Conservation (phyloP, 2,113 vertebrate species). For the Tringa solitaria region DNA sequence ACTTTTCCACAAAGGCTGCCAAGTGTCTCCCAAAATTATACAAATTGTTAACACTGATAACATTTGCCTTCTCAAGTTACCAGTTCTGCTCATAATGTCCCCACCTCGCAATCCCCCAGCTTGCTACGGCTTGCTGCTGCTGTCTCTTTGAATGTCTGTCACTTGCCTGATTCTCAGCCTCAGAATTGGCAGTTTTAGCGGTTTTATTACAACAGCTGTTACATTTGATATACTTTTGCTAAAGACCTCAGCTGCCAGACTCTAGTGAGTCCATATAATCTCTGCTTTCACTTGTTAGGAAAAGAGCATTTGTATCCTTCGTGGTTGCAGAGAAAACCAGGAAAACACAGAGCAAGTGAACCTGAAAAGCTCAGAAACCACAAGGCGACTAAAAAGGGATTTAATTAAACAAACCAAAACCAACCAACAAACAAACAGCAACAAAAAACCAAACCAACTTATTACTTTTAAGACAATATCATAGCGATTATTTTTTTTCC, state of each 20-base stretch:
- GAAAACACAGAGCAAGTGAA: background rate
- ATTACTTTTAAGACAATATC: background rate
- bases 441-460: background rate
- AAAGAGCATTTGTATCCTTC: background rate
- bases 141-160: background rate
- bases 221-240: background rate
- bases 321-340: background rate
- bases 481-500: background rate
- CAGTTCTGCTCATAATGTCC: background rate
- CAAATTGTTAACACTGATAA: background rate
- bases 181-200: background rate
- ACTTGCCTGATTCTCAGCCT: background rate
- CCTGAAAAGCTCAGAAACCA: background rate
- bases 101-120: too few relatives aligned
- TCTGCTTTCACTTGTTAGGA: background rate
- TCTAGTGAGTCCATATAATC: background rate
- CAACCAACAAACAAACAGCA: background rate
- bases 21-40: background rate
- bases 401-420: background rate
- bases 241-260: background rate
- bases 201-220: background rate
- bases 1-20: background rate
- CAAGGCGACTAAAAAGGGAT: background rate
- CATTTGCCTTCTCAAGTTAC: background rate
- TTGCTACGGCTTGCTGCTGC: background rate